Base-by-base conservation (phyloP, 2,113 vertebrate species). In the Paralichthys olivaceus region DNA sequence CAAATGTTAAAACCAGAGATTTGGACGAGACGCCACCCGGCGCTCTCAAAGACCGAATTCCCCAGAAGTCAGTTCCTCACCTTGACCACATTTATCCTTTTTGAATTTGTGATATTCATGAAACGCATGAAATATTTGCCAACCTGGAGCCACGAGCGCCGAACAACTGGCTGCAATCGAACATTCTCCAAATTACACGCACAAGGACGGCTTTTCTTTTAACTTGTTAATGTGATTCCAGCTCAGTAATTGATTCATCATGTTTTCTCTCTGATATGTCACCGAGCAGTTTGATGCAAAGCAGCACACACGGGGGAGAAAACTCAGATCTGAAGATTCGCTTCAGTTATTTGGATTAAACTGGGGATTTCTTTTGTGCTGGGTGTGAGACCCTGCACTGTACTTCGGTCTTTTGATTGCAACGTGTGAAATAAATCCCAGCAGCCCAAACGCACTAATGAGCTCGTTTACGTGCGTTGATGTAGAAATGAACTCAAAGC, bases 1-100 rank as follows among this genome's bases (percentile, higher is more conserved):
- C 54, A 37, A 81, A 87, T 79, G 79, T 80, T 60, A 49, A 72
- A 43, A 69, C 47, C 85, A 89, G 87, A 87, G 54, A 3, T 69
- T 79, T 86, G 77, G 81, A 86, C 4, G n/a, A 47, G 45, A 47
- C 17, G 45, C 45, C 45, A 47, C 45, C 25, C 37, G 19, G 37
- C n/a, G 60, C 22, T 17, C 34, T 70, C 28, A 49, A 37, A 37
- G 37, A 37, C 34, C 2, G 1, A 32, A 37, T 4, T 9, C 37
- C 37, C 37, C 37, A 13, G 37, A 12, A 37, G 11, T 12, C 37
- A 37, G 37, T 3, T 43, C 62, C 25, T 81, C 55, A 72, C 68
- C 66, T 74, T 43, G 45, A 53, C 22, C 45, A 19, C 45, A 17
- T 19, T 15, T 7, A 15, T 2, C 60, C 34, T 32, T 78, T 37